Conservation (phyloP, 2,797 vertebrate species). For the Lutjanus argentimaculatus region DNA sequence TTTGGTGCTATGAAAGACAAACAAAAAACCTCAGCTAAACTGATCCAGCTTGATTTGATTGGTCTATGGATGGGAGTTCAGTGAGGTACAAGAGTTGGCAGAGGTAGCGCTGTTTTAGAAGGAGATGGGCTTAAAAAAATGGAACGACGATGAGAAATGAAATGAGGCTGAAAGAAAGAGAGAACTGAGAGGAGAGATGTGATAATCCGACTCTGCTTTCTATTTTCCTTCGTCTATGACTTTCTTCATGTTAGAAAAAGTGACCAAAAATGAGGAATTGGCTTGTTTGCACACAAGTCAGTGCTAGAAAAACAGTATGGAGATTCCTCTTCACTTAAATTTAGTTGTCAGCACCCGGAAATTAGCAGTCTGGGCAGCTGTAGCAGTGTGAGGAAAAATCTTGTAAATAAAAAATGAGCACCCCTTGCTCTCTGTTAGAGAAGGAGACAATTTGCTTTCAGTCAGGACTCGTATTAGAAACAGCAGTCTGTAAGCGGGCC, state of each 20-base stretch:
- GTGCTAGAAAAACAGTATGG: background rate
- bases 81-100: slow-evolving; percentile 38
- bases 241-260: slow-evolving; percentile 14
- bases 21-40: background rate
- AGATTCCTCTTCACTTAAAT: background rate
- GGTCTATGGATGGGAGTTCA: slow-evolving; percentile 6
- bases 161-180: background rate
- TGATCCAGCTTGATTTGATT: slow-evolving; percentile 8
- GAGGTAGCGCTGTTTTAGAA: slow-evolving; percentile 55
- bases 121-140: background rate
- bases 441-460: slow-evolving; percentile 39
- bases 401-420: slow-evolving; percentile 27
- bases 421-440: slow-evolving; percentile 4
- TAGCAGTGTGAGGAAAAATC: slow-evolving; percentile 8
- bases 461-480: slow-evolving; percentile 63
- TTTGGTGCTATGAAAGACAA: background rate
- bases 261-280: background rate
- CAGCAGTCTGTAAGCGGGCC: slow-evolving; percentile 68
- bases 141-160: background rate
- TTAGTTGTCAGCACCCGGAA: slow-evolving; percentile 1
- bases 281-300: background rate
- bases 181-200: background rate
- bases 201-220: background rate
- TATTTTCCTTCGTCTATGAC: slow-evolving; percentile 1
- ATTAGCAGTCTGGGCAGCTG: slow-evolving; percentile 22